Evolutionary conservation across 2,113 vertebrate species (phyloP), one percentile per base, ranked within the genome.

Genomic region (Scartelaos histophorus): DNA sequence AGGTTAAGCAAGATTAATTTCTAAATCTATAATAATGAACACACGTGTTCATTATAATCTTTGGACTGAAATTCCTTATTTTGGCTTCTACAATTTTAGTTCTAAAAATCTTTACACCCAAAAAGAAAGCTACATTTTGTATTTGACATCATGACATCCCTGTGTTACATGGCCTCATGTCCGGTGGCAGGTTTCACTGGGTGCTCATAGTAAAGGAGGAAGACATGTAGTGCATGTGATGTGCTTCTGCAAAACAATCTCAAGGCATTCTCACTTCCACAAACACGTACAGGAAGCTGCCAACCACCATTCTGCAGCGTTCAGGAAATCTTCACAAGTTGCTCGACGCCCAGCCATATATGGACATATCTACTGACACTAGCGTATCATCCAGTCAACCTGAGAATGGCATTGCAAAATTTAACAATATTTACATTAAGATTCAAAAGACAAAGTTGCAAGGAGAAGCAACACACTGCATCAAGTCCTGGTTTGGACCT

Each of bases 231-330:
- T 38, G 21, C 79, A 79, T 58, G 58, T 0, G 11, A 61, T 22
- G n/a, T n/a, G 61, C 61, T 64, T 64, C 61, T 64, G 45, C 65
- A 66, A 66, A 66, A 25, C 47, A 67, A 71, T 71, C 73, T 71
- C 67, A 45, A 43, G 34, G 2, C 69, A 73, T 71, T 71, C 69
- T 81, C 75, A 76, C 75, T 54, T 78, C 81, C 70, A 66, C 76
- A 74, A 71, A 70, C 58, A 66, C 22, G 66, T 11, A 54, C 53
- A 67, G 57, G 72, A 71, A 71, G 78, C 70, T 66, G 73, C 62
- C 61, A 81, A 72, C 64, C 67, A 62, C 13, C 70, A 73, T 69
- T 43, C 61, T 71, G 62, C 53, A 64, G 29, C 60, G 19, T 35
- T 68, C 69, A 76, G 70, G 82, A 83, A 68, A 74, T 54, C 75